phyloP scores from a whole-genome alignment of 1,140 invertebrate genomes.

The Micrasema minimum region DNA sequence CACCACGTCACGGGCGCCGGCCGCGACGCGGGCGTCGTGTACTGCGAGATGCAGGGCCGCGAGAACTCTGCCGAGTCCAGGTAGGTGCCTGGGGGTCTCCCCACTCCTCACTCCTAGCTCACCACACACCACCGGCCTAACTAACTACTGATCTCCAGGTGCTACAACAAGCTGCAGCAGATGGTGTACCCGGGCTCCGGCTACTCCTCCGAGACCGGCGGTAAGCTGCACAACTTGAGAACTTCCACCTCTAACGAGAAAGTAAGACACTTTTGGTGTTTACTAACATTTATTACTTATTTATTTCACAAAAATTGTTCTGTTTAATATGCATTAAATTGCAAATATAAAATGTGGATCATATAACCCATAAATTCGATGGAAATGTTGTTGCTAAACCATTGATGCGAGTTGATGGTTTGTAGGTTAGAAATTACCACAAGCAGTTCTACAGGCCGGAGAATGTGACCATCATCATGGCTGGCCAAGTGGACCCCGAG shows the following conservation, averaged over 20 bases:
- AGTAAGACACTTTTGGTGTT: slow-evolving; percentile 64
- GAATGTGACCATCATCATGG: slow-evolving; percentile 87
- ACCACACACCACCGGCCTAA: no score
- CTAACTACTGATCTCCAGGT: no score
- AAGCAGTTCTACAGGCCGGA: slow-evolving; percentile 90
- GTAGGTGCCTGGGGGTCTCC: slow-evolving; percentile 54
- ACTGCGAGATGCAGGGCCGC: slow-evolving; percentile 91
- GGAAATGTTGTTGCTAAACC: no score
- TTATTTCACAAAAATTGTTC: no score
- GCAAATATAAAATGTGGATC: no score
- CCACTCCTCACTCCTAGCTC: no score
- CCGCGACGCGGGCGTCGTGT: slow-evolving; percentile 91
- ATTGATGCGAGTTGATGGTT: no score
- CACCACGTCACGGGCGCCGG: slow-evolving; percentile 91
- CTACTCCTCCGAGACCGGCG: slow-evolving; percentile 87
- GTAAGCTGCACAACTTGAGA: slow-evolving; percentile 85
- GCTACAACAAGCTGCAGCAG: slow-evolving; percentile 71
- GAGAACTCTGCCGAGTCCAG: slow-evolving; percentile 84
- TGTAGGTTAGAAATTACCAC: slow-evolving; percentile 81
- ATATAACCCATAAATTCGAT: no score
- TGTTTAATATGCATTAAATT: no score
- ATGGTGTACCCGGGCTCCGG: slow-evolving; percentile 83
- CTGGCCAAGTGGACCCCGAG: slow-evolving; percentile 80
- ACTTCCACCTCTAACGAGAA: slow-evolving; percentile 84
- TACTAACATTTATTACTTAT: no score